phyloP scores from a whole-genome alignment of 2,113 vertebrate genomes.

The Microtus ochrogaster region DNA sequence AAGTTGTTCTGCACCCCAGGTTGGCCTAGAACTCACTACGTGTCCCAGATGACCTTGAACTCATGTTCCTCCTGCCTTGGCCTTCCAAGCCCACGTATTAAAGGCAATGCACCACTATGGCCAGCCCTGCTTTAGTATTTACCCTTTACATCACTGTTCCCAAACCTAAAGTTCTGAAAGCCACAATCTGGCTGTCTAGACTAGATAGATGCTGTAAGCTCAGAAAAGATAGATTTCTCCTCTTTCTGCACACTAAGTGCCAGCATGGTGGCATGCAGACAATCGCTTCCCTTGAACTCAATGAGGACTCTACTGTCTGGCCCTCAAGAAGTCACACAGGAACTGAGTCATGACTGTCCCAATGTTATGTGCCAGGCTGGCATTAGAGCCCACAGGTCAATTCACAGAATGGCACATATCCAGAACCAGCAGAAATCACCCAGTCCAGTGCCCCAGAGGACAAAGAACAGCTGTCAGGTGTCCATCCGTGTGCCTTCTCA shows the following conservation, averaged over 20 bases:
- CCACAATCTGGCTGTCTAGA: neutral
- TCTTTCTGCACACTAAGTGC: neutral
- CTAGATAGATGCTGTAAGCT: neutral
- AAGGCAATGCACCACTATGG: neutral
- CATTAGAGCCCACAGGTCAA: neutral
- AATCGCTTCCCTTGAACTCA: neutral
- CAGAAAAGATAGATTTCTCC: neutral
- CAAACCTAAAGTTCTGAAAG: constrained; percentile 5
- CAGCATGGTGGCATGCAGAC: neutral
- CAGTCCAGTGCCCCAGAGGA: neutral
- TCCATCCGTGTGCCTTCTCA: neutral
- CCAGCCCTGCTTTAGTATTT: neutral
- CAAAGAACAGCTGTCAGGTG: constrained; percentile 19
- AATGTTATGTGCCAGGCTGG: neutral
- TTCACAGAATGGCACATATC: neutral
- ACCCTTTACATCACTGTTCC: neutral
- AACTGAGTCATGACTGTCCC: neutral
- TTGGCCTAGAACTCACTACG: neutral
- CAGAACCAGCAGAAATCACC: neutral
- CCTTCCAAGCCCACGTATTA: neutral
- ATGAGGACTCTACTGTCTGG: neutral
- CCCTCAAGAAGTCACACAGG: neutral
- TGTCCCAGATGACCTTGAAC: neutral
- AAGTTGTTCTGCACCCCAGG: neutral
- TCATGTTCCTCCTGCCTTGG: neutral